Evolutionary conservation across 2,888 invertebrate genomes (phyloP).

Genomic region (Cryptus viduatorius): DNA sequence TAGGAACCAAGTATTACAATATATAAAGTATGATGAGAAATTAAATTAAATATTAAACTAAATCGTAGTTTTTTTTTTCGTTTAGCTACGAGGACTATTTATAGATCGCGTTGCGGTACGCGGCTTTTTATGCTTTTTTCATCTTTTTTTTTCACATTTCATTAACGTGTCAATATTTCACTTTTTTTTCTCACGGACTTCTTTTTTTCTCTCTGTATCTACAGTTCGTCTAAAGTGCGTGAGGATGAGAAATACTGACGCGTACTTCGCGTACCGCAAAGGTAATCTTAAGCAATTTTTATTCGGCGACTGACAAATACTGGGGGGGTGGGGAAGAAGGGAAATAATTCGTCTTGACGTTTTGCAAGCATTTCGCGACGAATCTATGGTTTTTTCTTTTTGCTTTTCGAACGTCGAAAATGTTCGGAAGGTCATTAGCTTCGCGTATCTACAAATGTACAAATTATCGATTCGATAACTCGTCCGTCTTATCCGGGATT

Average conservation of each 20-base stretch:
- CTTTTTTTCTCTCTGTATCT: conserved; percentile 25
- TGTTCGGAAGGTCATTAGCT: conserved; percentile 61
- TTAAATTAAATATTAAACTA: conserved; percentile 77
- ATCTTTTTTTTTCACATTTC: conserved; percentile 56
- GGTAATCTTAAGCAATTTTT: conserved; percentile 24
- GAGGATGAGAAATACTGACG: conserved; percentile 6
- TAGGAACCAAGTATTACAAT: conserved; percentile 84
- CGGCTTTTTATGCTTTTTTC: conserved; percentile 48
- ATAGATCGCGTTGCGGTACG: conserved; percentile 73
- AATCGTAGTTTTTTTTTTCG: conserved; percentile 62
- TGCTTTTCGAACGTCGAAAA: conserved; percentile 52
- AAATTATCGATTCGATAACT: conserved; percentile 70
- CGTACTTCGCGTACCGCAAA: conserved; percentile 32
- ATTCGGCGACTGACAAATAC: conserved; percentile 55
- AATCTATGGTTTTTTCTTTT: conserved; percentile 6
- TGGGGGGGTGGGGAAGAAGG: conserved; percentile 40
- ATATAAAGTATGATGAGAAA: conserved; percentile 81
- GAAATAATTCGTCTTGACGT: conserved; percentile 34
- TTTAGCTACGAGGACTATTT: conserved; percentile 76
- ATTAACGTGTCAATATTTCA: conserved; percentile 22
- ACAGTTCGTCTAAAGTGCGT: conserved; percentile 3
- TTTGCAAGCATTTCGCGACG: conserved; percentile 32
- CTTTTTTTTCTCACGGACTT: conserved; percentile 23
- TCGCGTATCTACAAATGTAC: conserved; percentile 67
- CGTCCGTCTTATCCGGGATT: conserved; percentile 39